Conservation (phyloP, 2,888 invertebrate genomes). For the Dicyrtoma fusca region DNA sequence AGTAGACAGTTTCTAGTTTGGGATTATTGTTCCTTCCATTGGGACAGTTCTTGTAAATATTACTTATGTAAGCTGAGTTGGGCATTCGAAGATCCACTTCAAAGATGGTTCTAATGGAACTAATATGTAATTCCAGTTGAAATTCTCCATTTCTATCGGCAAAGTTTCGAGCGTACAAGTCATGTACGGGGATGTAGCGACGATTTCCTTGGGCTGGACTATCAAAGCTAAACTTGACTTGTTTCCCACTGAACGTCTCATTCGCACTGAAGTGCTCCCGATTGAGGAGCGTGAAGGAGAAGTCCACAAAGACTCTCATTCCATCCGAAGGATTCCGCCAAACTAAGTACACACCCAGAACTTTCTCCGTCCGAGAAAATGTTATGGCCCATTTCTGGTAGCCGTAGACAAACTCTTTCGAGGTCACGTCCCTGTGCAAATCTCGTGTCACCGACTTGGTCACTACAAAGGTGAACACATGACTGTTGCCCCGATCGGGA, state of each 20-base stretch:
- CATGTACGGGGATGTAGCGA: slow-evolving; percentile 72
- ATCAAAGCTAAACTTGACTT: slow-evolving; percentile 67
- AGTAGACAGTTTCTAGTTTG: slow-evolving; percentile 70
- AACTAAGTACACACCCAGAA: slow-evolving; percentile 76
- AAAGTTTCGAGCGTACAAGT: slow-evolving; percentile 72
- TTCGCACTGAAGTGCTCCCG: slow-evolving; percentile 81
- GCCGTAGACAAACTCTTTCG: slow-evolving; percentile 79
- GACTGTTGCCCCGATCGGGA: slow-evolving; percentile 74
- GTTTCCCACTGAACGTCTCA: slow-evolving; percentile 77
- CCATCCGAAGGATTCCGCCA: slow-evolving; percentile 76
- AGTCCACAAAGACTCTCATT: slow-evolving; percentile 77
- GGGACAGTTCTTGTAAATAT: slow-evolving; percentile 45
- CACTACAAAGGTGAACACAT: slow-evolving; percentile 82
- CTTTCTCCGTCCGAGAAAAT: slow-evolving; percentile 75
- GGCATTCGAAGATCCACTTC: slow-evolving; percentile 70
- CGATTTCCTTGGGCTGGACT: slow-evolving; percentile 74
- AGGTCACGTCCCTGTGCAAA: slow-evolving; percentile 77
- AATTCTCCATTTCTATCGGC: slow-evolving; percentile 80
- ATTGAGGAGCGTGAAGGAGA: slow-evolving; percentile 77
- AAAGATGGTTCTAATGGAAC: slow-evolving; percentile 74
- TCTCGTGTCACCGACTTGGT: slow-evolving; percentile 73
- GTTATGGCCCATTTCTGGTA: slow-evolving; percentile 82
- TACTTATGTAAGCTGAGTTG: slow-evolving; percentile 57
- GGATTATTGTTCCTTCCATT: slow-evolving; percentile 47
- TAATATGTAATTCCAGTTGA: slow-evolving; percentile 76